phyloP scores from a whole-genome alignment of 2,888 invertebrate species.

The Diaperis boleti region DNA sequence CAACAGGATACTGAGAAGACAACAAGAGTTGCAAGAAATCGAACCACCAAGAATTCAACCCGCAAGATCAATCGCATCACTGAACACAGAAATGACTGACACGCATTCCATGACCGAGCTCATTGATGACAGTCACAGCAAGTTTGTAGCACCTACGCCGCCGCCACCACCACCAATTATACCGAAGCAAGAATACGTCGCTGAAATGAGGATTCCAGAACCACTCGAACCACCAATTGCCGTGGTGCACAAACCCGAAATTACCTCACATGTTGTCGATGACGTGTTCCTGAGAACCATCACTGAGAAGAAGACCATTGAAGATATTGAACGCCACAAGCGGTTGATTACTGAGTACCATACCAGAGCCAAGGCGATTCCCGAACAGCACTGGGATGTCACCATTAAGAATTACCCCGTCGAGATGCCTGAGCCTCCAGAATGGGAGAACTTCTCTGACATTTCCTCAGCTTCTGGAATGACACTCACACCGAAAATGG shows the following conservation, averaged over 20 bases:
- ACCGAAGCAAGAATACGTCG: constrained; percentile 60
- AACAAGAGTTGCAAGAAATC: constrained; percentile 63
- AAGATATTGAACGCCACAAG: constrained; percentile 89
- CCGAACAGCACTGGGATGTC: constrained; percentile 87
- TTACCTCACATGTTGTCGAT: constrained; percentile 90
- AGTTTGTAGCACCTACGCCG: constrained; percentile 65
- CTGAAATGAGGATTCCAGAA: constrained; percentile 54
- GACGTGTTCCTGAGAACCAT: constrained; percentile 92
- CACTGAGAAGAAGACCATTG: constrained; percentile 91
- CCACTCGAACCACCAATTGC: constrained; percentile 67
- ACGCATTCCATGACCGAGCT: constrained; percentile 84
- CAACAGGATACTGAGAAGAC: constrained; percentile 73
- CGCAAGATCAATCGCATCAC: constrained; percentile 77
- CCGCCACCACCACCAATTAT: constrained; percentile 64
- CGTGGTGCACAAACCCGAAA: constrained; percentile 79
- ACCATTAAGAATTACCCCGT: constrained; percentile 89
- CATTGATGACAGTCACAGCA: constrained; percentile 77
- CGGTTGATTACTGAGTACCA: constrained; percentile 88
- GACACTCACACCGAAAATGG: constrained; percentile 82
- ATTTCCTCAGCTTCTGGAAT: constrained; percentile 86
- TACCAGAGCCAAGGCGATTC: constrained; percentile 71
- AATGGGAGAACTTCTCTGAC: constrained; percentile 93
- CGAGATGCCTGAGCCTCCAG: constrained; percentile 73
- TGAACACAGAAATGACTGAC: constrained; percentile 85
- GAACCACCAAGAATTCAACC: constrained; percentile 58